Evolutionary conservation across 2,113 vertebrate genomes (phyloP).

Genomic region (Podarcis cretensis): DNA sequence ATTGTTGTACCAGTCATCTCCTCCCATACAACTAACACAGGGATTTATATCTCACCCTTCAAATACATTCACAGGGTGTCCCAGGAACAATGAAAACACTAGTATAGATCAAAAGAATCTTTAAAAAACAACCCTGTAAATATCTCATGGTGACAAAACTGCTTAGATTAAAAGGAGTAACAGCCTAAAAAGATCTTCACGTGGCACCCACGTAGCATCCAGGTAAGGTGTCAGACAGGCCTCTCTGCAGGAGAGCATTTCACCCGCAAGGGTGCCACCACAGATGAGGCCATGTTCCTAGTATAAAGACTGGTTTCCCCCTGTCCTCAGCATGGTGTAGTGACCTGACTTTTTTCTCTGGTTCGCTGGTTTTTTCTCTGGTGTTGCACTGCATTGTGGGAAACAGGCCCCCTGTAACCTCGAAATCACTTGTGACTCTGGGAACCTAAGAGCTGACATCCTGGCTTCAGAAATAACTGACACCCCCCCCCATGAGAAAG

Average conservation of each 20-base stretch:
- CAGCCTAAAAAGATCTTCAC: not conserved
- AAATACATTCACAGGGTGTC: not conserved
- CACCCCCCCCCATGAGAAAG: too few relatives aligned
- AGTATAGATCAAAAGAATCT: not conserved
- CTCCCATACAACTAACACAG: not conserved
- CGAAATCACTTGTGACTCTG: too few relatives aligned
- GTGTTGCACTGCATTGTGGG: too few relatives aligned
- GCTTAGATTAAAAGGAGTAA: not conserved
- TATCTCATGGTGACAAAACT: not conserved
- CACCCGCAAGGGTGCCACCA: not conserved
- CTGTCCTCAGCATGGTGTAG: not conserved
- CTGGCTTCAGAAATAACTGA: too few relatives aligned
- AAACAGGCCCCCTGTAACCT: too few relatives aligned
- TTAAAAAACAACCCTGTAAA: not conserved
- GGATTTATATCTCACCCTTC: not conserved
- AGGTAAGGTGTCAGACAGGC: not conserved
- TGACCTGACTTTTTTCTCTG: too few relatives aligned
- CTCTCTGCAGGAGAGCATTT: not conserved
- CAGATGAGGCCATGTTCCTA: not conserved
- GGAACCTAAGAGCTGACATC: too few relatives aligned
- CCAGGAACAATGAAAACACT: not conserved
- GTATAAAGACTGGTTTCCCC: not conserved
- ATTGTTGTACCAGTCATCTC: too few relatives aligned
- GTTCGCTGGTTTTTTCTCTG: too few relatives aligned
- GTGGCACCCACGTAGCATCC: not conserved